These are phyloP conservation scores for Parnassius apollo DNA, from an alignment of 2,888 invertebrate species.

Conservation along the genomic window DNA sequence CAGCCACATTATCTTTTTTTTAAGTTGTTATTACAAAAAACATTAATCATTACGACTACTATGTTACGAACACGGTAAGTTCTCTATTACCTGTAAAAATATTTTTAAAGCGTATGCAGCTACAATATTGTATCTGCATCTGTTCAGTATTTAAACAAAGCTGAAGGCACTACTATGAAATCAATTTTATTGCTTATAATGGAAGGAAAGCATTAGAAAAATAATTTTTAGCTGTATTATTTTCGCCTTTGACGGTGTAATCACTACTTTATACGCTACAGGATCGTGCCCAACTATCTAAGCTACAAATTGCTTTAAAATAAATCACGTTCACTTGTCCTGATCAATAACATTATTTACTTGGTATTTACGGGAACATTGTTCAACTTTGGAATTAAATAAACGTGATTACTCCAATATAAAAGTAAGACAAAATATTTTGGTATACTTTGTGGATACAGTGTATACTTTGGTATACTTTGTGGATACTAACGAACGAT, in stretches of 20 bases:
- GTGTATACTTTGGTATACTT: constrained; percentile 32
- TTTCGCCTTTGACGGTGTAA: constrained; percentile 60
- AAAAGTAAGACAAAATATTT: constrained; percentile 34
- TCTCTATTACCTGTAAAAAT: constrained; percentile 76
- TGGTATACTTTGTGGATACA: constrained; percentile 32
- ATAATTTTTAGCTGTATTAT: constrained; percentile 70
- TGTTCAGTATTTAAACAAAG: constrained; percentile 62
- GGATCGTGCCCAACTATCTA: constrained; percentile 58
- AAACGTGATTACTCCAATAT: constrained; percentile 31
- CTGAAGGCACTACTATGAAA: constrained; percentile 80
- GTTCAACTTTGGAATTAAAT: constrained; percentile 57
- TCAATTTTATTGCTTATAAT: constrained; percentile 70
- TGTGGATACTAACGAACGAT: constrained; percentile 31
- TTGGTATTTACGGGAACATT: constrained; percentile 48
- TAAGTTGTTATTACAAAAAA: constrained; percentile 68
- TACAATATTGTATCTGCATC: constrained; percentile 62
- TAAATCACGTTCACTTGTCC: constrained; percentile 36
- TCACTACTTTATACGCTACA: constrained; percentile 35
- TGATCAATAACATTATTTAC: constrained; percentile 37
- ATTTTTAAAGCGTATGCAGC: constrained; percentile 75
- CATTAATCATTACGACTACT: constrained; percentile 69
- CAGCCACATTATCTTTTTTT: constrained; percentile 65
- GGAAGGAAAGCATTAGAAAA: constrained; percentile 76
- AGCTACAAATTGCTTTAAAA: constrained; percentile 45
- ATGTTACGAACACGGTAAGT: constrained; percentile 72